Conservation (phyloP, 2,113 vertebrate species). For the Dromas ardeola region DNA sequence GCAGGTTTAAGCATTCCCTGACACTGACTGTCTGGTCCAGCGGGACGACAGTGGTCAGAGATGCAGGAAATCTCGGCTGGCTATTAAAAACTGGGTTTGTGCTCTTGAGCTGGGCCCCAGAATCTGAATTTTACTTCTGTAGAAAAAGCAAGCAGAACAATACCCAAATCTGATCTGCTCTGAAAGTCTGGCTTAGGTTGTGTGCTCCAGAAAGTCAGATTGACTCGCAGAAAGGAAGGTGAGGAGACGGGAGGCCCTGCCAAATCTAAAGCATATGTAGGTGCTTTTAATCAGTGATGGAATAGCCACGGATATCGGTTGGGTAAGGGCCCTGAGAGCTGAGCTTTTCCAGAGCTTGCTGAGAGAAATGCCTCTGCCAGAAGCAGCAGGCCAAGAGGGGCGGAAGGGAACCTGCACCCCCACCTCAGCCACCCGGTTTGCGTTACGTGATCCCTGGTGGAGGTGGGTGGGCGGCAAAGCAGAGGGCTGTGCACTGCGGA, state of each 20-base stretch:
- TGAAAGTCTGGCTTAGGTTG: not conserved
- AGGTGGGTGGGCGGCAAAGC: not conserved
- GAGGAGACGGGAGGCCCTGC: not conserved
- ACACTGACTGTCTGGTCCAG: not conserved
- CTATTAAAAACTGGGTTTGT: not conserved
- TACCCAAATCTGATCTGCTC: not conserved
- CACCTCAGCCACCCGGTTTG: not conserved
- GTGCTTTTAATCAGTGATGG: not conserved
- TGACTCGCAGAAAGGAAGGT: not conserved
- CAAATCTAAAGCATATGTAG: not conserved
- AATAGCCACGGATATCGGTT: not conserved
- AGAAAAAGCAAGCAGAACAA: not conserved
- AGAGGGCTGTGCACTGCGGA: fast-evolving
- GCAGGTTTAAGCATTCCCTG: not conserved
- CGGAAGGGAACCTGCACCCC: not conserved
- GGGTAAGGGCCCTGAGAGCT: not conserved
- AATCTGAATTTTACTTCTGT: not conserved
- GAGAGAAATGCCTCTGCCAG: not conserved
- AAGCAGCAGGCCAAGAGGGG: not conserved
- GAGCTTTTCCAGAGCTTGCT: not conserved
- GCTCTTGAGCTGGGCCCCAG: not conserved
- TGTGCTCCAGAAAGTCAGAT: not conserved
- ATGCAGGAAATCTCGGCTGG: not conserved
- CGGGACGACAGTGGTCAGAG: too few species aligned
- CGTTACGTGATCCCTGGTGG: fast-evolving